Base-by-base conservation (phyloP, 2,888 invertebrate genomes). In the Lasiommata megera region DNA sequence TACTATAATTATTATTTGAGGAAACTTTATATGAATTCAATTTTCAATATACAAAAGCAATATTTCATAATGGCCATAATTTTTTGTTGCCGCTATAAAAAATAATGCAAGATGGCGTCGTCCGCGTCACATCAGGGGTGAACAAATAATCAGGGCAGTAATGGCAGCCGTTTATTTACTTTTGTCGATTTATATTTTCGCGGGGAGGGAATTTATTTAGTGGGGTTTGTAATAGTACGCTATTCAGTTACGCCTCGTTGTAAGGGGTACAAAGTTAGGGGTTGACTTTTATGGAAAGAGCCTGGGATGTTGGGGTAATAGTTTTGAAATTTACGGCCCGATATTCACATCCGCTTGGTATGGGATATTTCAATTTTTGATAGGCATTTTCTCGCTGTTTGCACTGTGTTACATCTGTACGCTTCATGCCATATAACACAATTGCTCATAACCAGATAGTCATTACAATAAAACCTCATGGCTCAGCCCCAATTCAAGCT, bases 91-190 rank as follows among this genome's bases (percentile, higher is more conserved):
- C 59, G 56, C 57, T 48, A 68, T 71, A 71, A 72, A 73, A 74
- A 72, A 71, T 72, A 60, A 60, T 74, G 70, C 80, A 89, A 89
- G 80, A 90, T 90, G 89, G 88, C 88, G 77, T 70, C 36, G 37
- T 14, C 31, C 18, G 54, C 74, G 56, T 71, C 65, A 76, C 64
- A 72, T 74, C 71, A 76, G 78, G 85, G 87, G 80, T 70, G 70
- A 77, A 70, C 72, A 81, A 87, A 88, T 87, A 88, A 88, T 86
- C 85, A 87, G 89, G 82, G 82, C 83, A 85, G 82, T 88, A 82
- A 88, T 86, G 83, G 83, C 70, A 73, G 79, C 69, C 84, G 81
- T 85, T 82, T 90, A 90, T 90, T 90, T 90, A 90, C 89, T 88
- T 88, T 88, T 82, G 74, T 74, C 80, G 75, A 85, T 85, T 88